Percentiles rank a stretch among this genome's conserved stretches.
Conservation (phyloP, 2,888 invertebrate species). For the Apamea crenata region DNA sequence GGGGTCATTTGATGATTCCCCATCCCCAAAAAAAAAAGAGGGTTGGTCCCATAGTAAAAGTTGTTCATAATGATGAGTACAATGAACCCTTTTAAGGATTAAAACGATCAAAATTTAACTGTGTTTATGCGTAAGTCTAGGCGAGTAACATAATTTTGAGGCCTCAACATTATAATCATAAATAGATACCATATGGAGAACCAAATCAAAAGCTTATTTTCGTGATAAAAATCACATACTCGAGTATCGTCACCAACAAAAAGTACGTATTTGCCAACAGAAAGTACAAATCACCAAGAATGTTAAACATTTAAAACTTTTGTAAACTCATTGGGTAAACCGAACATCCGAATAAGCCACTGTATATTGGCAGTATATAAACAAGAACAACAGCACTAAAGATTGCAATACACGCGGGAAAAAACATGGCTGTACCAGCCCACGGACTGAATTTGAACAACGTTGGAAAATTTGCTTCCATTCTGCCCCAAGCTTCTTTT, state of each 20-base stretch:
- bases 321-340: background rate
- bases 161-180: background rate
- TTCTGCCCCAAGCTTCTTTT: conserved; percentile 49
- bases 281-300: background rate
- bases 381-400: conserved; percentile 60
- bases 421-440: conserved; percentile 42
- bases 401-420: conserved; percentile 67
- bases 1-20: too few species aligned
- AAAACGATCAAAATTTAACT: too few species aligned
- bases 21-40: too few species aligned
- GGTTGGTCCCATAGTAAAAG: too few species aligned
- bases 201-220: background rate
- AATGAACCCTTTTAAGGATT: too few species aligned
- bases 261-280: background rate
- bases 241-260: too few species aligned
- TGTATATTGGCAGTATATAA: conserved; percentile 42
- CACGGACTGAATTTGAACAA: conserved; percentile 61
- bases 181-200: too few species aligned
- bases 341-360: conserved; percentile 24
- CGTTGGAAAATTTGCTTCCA: conserved; percentile 52
- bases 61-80: too few species aligned
- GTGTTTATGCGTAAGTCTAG: too few species aligned
- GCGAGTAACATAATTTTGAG: background rate
- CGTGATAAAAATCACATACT: background rate
- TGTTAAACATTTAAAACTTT: background rate